These are phyloP conservation scores for Luscinia luscinia DNA, from an alignment of 2,797 vertebrate genomes.

Conservation along the genomic window DNA sequence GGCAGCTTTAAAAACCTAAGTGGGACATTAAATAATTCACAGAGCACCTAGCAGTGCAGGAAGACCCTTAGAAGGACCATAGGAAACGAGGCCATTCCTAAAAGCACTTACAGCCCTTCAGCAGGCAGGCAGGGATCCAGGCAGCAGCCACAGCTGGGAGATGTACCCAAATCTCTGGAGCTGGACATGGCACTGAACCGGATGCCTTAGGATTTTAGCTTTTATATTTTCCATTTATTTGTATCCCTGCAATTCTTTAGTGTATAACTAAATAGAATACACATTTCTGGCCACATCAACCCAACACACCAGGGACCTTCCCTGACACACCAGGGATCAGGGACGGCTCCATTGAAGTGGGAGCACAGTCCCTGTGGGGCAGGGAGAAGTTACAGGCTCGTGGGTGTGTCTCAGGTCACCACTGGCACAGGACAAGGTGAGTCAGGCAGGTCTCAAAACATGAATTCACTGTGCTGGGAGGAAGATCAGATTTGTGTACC, in stretches of 20 bases:
- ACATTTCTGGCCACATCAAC: no score
- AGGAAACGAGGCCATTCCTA: not conserved
- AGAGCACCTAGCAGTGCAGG: fast-evolving
- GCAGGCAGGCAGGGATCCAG: not conserved
- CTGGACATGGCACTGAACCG: fast-evolving
- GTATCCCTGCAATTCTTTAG: not conserved
- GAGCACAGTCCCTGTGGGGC: not conserved
- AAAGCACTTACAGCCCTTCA: not conserved
- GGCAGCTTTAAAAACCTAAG: not conserved
- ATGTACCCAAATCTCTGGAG: fast-evolving
- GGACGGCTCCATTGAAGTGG: not conserved
- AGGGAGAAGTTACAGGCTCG: fast-evolving
- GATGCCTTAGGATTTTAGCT: not conserved
- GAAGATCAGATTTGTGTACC: not conserved
- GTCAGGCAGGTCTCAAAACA: fast-evolving
- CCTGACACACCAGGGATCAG: not conserved
- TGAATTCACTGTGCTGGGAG: fast-evolving
- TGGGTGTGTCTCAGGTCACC: not conserved
- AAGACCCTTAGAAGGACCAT: fast-evolving
- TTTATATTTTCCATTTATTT: not conserved
- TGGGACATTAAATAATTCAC: not conserved
- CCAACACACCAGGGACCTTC: no score
- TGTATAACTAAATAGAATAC: fast-evolving
- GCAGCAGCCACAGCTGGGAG: not conserved
- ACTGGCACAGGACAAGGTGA: not conserved